Evolutionary conservation across 2,797 vertebrate genomes (phyloP), one percentile per base, ranked within the genome.

Genomic region (Gambusia yucatana): DNA sequence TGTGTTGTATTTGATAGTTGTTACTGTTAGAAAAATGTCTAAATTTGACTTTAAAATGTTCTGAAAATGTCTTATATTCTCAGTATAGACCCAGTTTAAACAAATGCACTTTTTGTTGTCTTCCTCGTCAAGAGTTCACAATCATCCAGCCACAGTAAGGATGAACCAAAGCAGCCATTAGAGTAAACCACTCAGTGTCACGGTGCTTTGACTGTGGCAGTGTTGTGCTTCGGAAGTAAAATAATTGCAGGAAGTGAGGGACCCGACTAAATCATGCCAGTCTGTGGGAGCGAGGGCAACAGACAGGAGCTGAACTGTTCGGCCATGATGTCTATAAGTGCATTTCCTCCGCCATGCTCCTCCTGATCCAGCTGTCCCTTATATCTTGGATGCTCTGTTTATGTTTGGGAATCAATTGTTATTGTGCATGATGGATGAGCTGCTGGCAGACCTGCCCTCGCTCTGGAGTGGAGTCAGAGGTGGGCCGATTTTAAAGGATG

Each of bases 351-450:
- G 20, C 76, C 43, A 79, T 90, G 84, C 91, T 88, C 89, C 88
- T 76, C 67, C 75, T 80, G 84, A 88, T 91, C 87, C 92, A 79
- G 87, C 94, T 95, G 91, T 94, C 95, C 93, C 94, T 93, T 94
- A 86, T 95, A 94, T 90, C 96, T 94, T 90, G 96, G 94, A 95
- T 94, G 93, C 90, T 94, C 94, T 96, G 95, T 96, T 96, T 96
- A 92, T 86, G 95, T 95, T 95, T 94, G 95, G 93, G 93, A 95
- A 93, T 95, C 94, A 93, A 91, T 93, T 89, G 96, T 95, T 96
- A 95, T 95, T 95, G 90, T 13, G 6, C 80, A 93, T 96, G 96
- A 97, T 96, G 92, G 93, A 95, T 95, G 92, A 93, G 93, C 94
- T 89, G 82, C 73, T 94, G 93, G 94, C 93, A 95, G 95, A 93